Base-by-base conservation (phyloP, 1,140 invertebrate genomes). In the Drosophila busckii region DNA sequence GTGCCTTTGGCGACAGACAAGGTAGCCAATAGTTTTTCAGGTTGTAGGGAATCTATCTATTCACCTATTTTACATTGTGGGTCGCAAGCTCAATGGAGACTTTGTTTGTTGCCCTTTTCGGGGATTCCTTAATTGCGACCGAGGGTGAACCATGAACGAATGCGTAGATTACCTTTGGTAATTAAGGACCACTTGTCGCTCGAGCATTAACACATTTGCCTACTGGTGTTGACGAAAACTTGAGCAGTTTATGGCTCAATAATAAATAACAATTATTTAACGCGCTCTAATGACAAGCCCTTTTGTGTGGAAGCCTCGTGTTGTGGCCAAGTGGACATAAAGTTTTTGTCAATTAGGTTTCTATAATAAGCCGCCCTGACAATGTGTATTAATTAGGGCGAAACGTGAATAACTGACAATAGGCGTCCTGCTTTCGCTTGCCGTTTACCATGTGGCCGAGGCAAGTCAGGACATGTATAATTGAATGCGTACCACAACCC, bases 241-340 rank as follows among this genome's bases (percentile, higher is more conserved):
- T 28, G 50, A 45, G 17, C 50, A 62, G 42, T 44, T 60, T 55
- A 60, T 29, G 46, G 41, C 42, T 29, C 35, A 67, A 45, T 70
- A 60, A 78, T 80, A 80, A 56, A 68, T 68, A 68, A 68, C 50
- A 80, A 73, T 73, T 82, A 65, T 73, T 58, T 56, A 58, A 61
- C 41, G 34, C 42, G 46, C 25, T 29, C 22, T 54, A 59, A 53
- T 54, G 44, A 32, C 42, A n/a, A 32, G 10, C 29, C 29, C 22
- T 32, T 8, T 61, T 20, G 17, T 10, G 40, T 23, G 16, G 4
- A 8, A 8, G 13, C 9, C 22, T 16, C 2, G 5, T 12, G n/a
- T 4, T 17, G n/a, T 2, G 9, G 29, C 10, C 20, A 16, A 7
- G 5, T 25, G 53, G 40, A 34, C 29, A 50, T 52, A 32, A 56